Evolutionary conservation across 2,888 invertebrate species (phyloP).

Genomic region (Machimus rusticus): DNA sequence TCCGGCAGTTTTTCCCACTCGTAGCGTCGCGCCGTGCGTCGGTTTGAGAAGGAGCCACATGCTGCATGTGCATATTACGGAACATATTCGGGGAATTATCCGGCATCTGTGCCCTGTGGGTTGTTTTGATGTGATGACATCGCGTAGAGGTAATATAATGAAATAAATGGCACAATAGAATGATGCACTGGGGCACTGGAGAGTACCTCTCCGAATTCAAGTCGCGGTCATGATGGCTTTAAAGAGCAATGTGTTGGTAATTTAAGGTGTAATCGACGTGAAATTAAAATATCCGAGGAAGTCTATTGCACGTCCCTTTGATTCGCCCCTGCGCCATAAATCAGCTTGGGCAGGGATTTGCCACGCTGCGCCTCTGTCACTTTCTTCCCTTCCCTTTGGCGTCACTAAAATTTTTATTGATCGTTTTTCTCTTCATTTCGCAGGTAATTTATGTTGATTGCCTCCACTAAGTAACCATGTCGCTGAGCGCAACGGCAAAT

Average conservation of each 20-base stretch:
- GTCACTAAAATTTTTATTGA: conserved; percentile 8
- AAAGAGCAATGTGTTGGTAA: background rate
- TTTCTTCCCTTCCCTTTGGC: background rate
- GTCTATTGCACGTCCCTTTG: background rate
- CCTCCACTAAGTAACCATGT: conserved; percentile 42
- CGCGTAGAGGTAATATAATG: background rate
- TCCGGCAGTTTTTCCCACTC: background rate
- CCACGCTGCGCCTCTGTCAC: background rate
- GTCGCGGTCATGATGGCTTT: background rate
- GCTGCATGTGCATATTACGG: background rate
- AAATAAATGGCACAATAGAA: background rate
- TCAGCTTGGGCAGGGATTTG: background rate
- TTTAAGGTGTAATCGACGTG: background rate
- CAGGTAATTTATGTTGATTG: conserved; percentile 48
- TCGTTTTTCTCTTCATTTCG: conserved; percentile 33
- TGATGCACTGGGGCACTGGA: background rate
- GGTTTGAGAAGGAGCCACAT: background rate
- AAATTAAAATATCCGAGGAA: background rate
- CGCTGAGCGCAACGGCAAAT: conserved; percentile 40
- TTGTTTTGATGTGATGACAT: background rate
- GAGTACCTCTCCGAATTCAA: background rate
- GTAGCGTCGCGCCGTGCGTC: background rate
- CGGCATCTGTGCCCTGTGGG: background rate
- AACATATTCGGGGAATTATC: background rate
- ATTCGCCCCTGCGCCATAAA: background rate